These are phyloP conservation scores for Camptogramma bilineatum DNA, from an alignment of 2,888 invertebrate genomes.

Conservation along the genomic window DNA sequence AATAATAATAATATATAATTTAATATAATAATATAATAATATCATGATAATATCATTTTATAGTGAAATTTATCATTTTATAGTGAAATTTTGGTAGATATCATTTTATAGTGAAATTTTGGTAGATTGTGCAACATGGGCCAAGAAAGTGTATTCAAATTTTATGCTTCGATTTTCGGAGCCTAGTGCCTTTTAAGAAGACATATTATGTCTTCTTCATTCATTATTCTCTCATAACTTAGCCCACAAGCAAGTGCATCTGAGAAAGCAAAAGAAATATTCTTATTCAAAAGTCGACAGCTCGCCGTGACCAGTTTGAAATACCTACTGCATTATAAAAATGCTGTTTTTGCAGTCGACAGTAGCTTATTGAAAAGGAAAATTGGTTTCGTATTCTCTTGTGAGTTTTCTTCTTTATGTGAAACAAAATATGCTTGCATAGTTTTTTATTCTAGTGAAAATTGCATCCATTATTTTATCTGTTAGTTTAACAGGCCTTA, in stretches of 20 bases:
- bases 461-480: neutral
- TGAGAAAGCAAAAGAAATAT: constrained; percentile 70
- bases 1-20: no score
- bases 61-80: no score
- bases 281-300: constrained; percentile 74
- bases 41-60: no score
- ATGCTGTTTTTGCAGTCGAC: constrained; percentile 54
- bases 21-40: no score
- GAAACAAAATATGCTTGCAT: constrained; percentile 11
- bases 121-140: no score
- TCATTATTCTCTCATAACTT: constrained; percentile 39
- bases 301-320: constrained; percentile 70
- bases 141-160: no score
- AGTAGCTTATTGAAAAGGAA: constrained; percentile 46
- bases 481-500: neutral
- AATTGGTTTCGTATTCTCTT: constrained; percentile 31
- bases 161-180: no score
- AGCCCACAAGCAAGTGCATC: constrained; percentile 54
- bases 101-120: no score
- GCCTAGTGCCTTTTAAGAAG: no score
- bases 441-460: neutral
- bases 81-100: no score
- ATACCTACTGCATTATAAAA: constrained; percentile 49
- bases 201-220: no score
- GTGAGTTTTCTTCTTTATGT: constrained; percentile 12